Evolutionary conservation across 2,888 invertebrate genomes (phyloP).

Genomic region (Malacosoma neustria): DNA sequence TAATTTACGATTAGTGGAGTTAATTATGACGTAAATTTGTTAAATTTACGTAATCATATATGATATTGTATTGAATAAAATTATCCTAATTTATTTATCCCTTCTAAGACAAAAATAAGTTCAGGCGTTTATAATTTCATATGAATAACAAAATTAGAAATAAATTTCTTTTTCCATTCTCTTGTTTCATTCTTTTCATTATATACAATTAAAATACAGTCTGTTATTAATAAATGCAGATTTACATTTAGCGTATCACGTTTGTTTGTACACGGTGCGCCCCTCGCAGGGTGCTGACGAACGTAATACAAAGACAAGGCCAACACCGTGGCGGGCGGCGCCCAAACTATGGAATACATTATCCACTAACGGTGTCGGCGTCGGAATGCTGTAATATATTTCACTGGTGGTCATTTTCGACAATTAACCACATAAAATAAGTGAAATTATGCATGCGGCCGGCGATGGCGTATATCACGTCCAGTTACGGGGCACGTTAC

Average conservation of each 20-base stretch:
- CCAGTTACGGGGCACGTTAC: conserved; percentile 72
- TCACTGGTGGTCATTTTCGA: conserved; percentile 73
- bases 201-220: not conserved
- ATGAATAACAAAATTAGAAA: too few relatives aligned
- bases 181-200: not conserved
- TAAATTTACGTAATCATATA: too few relatives aligned
- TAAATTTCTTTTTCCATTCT: not conserved
- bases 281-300: conserved; percentile 12
- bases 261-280: conserved; percentile 10
- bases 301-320: conserved; percentile 37
- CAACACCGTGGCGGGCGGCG: conserved; percentile 45
- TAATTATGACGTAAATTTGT: too few relatives aligned
- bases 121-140: too few relatives aligned
- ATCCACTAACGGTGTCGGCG: conserved; percentile 57
- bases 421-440: conserved; percentile 76
- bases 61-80: too few relatives aligned
- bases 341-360: conserved; percentile 64
- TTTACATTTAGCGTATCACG: conserved; percentile 21
- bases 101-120: too few relatives aligned
- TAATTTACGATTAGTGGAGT: too few relatives aligned
- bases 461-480: conserved; percentile 75
- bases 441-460: conserved; percentile 75
- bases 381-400: conserved; percentile 65
- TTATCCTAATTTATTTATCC: too few relatives aligned
- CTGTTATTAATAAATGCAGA: not conserved